Conservation (phyloP, 2,797 vertebrate species). For the Anabacerthia variegaticeps region DNA sequence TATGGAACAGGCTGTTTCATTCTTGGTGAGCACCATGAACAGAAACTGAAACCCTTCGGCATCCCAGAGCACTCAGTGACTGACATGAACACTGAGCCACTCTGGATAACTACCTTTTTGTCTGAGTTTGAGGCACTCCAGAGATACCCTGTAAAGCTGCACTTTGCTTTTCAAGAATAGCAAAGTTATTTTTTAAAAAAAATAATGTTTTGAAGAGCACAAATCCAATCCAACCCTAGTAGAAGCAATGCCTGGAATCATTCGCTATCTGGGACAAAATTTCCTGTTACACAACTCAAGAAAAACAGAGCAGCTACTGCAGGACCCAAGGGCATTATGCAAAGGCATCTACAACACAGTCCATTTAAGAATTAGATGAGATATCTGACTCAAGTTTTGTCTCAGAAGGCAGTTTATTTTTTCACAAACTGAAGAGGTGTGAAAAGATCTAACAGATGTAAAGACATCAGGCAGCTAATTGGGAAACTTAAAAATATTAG, state of each 20-base stretch:
- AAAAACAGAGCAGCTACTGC: neutral
- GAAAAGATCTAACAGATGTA: neutral
- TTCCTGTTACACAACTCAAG: neutral
- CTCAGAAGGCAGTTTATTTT: neutral
- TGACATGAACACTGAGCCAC: neutral
- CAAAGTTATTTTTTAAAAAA: neutral
- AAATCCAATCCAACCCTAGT: neutral
- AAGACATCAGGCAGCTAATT: neutral
- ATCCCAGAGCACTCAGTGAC: neutral
- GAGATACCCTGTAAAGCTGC: accelerated
- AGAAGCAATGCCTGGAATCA: neutral
- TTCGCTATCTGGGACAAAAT: neutral
- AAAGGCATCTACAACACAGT: neutral
- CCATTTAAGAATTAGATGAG: neutral
- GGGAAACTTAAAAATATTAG: neutral
- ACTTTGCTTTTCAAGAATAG: neutral
- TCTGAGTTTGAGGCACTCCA: neutral
- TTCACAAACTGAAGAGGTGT: neutral
- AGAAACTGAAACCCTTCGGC: neutral
- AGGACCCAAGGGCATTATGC: neutral
- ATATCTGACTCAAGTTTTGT: neutral
- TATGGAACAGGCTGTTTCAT: neutral
- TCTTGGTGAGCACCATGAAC: neutral
- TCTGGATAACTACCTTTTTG: neutral
- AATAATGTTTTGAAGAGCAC: neutral